phyloP scores from a whole-genome alignment of 2,888 invertebrate species.

The Tenthredo notha region DNA sequence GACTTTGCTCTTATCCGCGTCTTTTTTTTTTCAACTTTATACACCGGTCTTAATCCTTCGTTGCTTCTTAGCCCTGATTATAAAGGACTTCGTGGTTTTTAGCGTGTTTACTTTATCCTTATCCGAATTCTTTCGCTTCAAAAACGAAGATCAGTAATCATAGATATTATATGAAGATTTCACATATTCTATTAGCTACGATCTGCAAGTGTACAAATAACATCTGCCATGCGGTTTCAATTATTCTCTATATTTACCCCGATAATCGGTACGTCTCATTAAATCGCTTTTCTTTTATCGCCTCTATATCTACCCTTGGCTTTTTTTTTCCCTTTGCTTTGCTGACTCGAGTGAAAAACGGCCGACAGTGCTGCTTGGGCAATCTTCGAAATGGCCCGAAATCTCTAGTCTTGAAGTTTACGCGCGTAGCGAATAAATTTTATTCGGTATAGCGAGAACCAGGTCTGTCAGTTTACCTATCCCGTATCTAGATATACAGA shows the following conservation, averaged over 20 bases:
- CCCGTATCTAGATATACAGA: neutral
- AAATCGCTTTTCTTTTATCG: constrained; percentile 5
- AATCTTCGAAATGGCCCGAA: constrained; percentile 46
- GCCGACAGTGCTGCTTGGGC: constrained; percentile 23
- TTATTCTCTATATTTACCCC: neutral
- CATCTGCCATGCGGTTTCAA: neutral
- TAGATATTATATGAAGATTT: neutral
- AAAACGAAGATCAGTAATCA: neutral
- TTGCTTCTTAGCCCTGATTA: neutral
- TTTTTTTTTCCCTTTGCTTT: neutral
- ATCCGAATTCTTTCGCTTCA: neutral
- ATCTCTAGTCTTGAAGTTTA: constrained; percentile 41
- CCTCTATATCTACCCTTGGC: constrained; percentile 4
- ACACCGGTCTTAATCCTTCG: constrained; percentile 7
- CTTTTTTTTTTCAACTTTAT: neutral
- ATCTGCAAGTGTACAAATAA: neutral
- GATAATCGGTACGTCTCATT: constrained; percentile 14
- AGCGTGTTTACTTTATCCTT: neutral
- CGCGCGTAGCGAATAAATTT: constrained; percentile 46
- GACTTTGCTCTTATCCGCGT: neutral
- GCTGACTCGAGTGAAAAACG: constrained; percentile 40
- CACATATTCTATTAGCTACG: neutral
- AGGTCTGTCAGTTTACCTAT: neutral
- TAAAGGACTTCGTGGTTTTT: neutral
- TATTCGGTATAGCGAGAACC: neutral